phyloP scores from a whole-genome alignment of 2,113 vertebrate species.

The Chloroceryle aenea region DNA sequence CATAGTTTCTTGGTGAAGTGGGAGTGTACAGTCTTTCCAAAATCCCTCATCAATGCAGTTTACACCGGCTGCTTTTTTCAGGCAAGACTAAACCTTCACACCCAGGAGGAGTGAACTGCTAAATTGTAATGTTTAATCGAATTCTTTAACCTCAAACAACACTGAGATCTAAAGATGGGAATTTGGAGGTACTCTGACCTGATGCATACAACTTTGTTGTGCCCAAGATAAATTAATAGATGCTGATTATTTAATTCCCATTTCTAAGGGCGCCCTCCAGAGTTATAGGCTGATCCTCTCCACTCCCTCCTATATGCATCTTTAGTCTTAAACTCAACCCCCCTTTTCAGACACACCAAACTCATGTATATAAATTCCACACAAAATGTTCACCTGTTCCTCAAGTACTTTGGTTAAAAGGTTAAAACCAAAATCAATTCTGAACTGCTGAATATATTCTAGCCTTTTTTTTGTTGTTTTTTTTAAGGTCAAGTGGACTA shows the following conservation, averaged over 20 bases:
- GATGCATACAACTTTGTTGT: neutral
- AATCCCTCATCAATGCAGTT: slow-evolving; percentile 68
- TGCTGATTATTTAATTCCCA: neutral
- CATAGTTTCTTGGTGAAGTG: slow-evolving; percentile 73
- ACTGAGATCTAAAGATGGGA: neutral
- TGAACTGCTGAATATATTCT: slow-evolving; percentile 23
- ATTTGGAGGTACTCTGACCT: slow-evolving; percentile 41
- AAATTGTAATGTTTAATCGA: slow-evolving; percentile 1
- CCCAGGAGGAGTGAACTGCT: slow-evolving; percentile 10
- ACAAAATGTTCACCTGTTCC: neutral
- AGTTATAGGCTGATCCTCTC: neutral
- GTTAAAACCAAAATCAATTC: neutral
- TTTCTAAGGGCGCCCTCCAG: neutral
- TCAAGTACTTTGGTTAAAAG: slow-evolving; percentile 22
- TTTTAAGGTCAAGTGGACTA: neutral
- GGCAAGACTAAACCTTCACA: slow-evolving; percentile 41
- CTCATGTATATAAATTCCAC: neutral
- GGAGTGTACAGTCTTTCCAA: slow-evolving; percentile 68
- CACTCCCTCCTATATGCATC: neutral
- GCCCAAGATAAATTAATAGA: neutral
- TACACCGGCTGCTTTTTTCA: slow-evolving; percentile 63
- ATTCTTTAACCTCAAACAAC: slow-evolving; percentile 28
- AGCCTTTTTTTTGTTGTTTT: neutral
- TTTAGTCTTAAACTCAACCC: slow-evolving; percentile 12
- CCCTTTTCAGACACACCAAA: neutral